phyloP scores from a whole-genome alignment of 92 coral and sea anemone species.

The Muricea muricata region DNA sequence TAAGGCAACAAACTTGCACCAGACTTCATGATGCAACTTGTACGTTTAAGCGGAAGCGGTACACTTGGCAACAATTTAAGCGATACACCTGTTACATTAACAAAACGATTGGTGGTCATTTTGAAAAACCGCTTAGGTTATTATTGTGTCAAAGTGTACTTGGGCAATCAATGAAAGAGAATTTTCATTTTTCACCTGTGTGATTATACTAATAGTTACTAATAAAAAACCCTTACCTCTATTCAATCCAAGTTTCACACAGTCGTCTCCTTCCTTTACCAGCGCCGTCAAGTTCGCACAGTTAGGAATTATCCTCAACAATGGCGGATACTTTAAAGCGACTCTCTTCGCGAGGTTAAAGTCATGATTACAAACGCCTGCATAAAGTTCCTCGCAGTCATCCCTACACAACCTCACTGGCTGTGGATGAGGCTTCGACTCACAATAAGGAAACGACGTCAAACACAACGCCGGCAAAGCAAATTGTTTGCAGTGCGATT shows the following conservation, averaged over 20 bases:
- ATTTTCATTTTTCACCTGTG: no score
- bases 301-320: conserved; percentile 77
- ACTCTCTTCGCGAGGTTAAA: conserved; percentile 53
- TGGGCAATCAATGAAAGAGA: no score
- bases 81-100: no score
- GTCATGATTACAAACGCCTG: conserved; percentile 75
- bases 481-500: conserved; percentile 75
- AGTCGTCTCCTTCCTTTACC: conserved; percentile 63
- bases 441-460: conserved; percentile 82
- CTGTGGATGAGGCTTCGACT: conserved; percentile 65
- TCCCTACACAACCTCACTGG: conserved; percentile 76
- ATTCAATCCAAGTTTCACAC: conserved; percentile 67
- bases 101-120: no score
- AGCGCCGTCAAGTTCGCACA: conserved; percentile 69
- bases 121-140: no score
- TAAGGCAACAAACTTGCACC: no score
- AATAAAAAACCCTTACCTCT: neutral
- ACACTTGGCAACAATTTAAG: no score
- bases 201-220: no score
- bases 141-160: no score
- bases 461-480: conserved; percentile 86
- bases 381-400: conserved; percentile 80
- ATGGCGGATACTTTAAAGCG: conserved; percentile 48
- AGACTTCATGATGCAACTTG: no score
- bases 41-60: no score